Base-by-base conservation (phyloP, 2,888 invertebrate species). In the Netelia melanura region DNA sequence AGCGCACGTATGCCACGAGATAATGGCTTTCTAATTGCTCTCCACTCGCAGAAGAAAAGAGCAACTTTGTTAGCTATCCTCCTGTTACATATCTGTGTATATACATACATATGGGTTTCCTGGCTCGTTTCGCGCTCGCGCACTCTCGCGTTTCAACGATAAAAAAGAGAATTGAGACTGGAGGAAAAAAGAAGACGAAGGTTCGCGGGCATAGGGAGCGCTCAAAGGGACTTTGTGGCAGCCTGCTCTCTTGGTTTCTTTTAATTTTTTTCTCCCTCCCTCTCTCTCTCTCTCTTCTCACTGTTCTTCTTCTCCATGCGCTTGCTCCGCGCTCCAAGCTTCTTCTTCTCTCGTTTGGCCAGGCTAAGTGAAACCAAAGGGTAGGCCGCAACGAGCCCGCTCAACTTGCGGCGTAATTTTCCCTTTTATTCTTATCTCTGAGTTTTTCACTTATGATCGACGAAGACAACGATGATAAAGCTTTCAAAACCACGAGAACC, bases 11-110 rank as follows among this genome's bases (percentile, higher is more conserved):
- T 61, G 64, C 23, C 44, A 58, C 71, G 84, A 86, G 89, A 90
- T 92, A 91, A 92, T 92, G 91, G 90, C 88, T 90, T 90, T 91
- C 92, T 91, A 91, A 91, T 91, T 91, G 89, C 90, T 85, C 83
- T 77, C 67, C 71, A 72, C 79, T 81, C 79, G 30, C 68, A 70
- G 52, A 74, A 58, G 83, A 56, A 43, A 54, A 56, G 65, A 65
- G 84, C 43, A 48, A 52, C 52, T 23, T 67, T 74, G 72, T 43
- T 58, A 64, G 71, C 80, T 75, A 48, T 61, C 52, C 65, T 21
- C 38, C 23, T 65, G 54, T 74, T 43, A 78, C 6, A 38, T 38
- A 38, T 38, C 38, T 38, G 38, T 48, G 77, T 64, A 56, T 61
- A 61, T 38, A 48, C 58, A 56, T 43, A 68, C 78, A 76, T 48